phyloP scores from a whole-genome alignment of 2,797 vertebrate genomes.

The Pagetopsis macropterus region DNA sequence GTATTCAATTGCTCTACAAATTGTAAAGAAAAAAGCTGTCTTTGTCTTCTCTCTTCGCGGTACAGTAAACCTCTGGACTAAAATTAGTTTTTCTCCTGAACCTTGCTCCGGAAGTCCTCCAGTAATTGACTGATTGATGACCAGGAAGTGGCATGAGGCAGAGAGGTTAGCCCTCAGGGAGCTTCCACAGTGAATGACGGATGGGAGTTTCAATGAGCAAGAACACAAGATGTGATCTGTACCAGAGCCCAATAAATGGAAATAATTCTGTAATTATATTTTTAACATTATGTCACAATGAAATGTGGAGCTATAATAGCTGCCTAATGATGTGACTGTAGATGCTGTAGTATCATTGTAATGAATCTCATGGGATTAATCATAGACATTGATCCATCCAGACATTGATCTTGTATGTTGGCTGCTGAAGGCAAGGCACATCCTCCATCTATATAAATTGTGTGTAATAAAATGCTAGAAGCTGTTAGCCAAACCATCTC shows the following conservation, averaged over 20 bases:
- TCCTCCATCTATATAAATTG: conserved; percentile 51
- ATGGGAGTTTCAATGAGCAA: conserved; percentile 43
- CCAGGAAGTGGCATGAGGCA: conserved; percentile 63
- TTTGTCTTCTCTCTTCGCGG: conserved; percentile 15
- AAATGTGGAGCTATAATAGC: conserved; percentile 13
- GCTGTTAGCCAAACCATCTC: conserved; percentile 44
- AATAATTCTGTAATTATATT: conserved; percentile 30
- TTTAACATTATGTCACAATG: conserved; percentile 26
- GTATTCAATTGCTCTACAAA: conserved; percentile 8
- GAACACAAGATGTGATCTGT: conserved; percentile 32
- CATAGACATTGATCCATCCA: no score
- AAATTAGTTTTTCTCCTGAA: conserved; percentile 44
- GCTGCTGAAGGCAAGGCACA: conserved; percentile 18
- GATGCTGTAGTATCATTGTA: conserved; percentile 1
- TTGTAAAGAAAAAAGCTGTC: conserved; percentile 21
- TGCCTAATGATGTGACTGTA: background rate
- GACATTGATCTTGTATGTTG: conserved; percentile 22
- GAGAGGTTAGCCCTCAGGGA: conserved; percentile 46
- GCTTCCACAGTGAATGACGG: conserved; percentile 48
- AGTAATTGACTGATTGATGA: conserved; percentile 78
- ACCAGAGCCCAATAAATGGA: conserved; percentile 23
- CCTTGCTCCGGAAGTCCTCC: conserved; percentile 59
- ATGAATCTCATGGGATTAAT: conserved; percentile 31
- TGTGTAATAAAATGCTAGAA: conserved; percentile 47
- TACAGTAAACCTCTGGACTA: conserved; percentile 27